phyloP scores from a whole-genome alignment of 2,113 vertebrate species.

The Cyanocitta stelleri region DNA sequence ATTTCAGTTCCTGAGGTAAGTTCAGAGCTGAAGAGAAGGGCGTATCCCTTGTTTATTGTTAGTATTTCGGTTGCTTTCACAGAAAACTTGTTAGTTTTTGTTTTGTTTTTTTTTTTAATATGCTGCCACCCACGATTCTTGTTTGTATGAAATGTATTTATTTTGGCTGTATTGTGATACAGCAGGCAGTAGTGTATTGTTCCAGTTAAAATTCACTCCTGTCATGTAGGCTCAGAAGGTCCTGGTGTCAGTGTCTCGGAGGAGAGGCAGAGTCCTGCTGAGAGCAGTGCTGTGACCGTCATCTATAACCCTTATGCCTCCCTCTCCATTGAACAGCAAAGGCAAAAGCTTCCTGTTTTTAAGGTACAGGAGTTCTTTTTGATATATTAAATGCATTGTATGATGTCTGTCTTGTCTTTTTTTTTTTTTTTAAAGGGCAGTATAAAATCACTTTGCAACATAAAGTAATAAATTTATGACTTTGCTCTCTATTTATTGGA shows the following conservation, averaged over 20 bases:
- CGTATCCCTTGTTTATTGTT: not conserved
- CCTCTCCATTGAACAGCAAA: constrained; percentile 94
- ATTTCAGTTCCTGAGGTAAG: not conserved
- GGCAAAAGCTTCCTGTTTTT: constrained; percentile 95
- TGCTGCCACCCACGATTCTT: not conserved
- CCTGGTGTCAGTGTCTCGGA: constrained; percentile 86
- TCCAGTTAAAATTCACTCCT: not conserved
- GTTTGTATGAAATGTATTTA: rapidly evolving
- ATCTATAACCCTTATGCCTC: constrained; percentile 90
- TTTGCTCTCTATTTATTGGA: not conserved
- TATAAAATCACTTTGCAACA: not conserved
- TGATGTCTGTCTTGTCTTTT: not conserved
- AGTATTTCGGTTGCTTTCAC: not conserved
- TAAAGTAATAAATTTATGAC: not conserved
- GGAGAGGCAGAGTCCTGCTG: constrained; percentile 87
- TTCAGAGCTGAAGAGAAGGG: not conserved
- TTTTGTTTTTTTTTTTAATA: not conserved
- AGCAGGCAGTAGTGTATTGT: not conserved
- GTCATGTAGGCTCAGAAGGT: constrained; percentile 82
- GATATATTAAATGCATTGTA: not conserved
- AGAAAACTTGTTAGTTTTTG: not conserved
- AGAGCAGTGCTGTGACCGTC: constrained; percentile 80
- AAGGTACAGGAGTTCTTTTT: constrained; percentile 75
- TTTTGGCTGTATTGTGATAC: not conserved
- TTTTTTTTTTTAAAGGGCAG: not conserved